Conservation (phyloP, 2,113 vertebrate species). For the Pseudopipra pipra region DNA sequence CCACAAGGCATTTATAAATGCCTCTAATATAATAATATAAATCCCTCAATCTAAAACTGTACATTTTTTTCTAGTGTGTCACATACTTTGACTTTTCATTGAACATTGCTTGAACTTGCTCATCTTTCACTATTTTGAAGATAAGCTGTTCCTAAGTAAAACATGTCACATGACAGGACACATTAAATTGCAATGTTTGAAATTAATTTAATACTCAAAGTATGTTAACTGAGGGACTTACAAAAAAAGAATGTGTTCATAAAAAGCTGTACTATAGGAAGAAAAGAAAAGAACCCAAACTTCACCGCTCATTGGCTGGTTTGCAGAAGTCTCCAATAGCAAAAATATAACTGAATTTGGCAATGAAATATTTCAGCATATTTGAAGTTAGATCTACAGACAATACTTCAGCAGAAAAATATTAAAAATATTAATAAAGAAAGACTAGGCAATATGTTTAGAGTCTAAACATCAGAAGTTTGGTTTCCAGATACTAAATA, state of each 20-base stretch:
- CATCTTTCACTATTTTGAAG: background rate
- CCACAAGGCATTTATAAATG: background rate
- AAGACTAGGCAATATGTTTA: background rate
- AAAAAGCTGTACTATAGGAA: background rate
- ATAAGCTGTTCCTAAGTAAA: background rate
- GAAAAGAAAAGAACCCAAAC: background rate
- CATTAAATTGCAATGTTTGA: background rate
- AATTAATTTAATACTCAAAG: background rate
- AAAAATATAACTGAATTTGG: background rate
- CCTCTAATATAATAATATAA: background rate
- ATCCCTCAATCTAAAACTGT: background rate
- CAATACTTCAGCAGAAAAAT: background rate
- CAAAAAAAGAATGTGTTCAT: background rate
- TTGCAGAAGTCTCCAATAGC: background rate
- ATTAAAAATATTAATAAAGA: background rate
- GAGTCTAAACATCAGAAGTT: background rate
- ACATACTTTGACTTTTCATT: background rate
- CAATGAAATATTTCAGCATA: background rate
- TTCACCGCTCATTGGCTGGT: background rate
- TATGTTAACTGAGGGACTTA: background rate
- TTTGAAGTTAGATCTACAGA: background rate
- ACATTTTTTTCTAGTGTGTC: background rate
- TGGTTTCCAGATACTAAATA: background rate
- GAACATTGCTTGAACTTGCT: background rate
- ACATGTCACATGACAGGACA: fast-evolving